phyloP scores from a whole-genome alignment of 2,888 invertebrate species.

The Linyphia triangularis region DNA sequence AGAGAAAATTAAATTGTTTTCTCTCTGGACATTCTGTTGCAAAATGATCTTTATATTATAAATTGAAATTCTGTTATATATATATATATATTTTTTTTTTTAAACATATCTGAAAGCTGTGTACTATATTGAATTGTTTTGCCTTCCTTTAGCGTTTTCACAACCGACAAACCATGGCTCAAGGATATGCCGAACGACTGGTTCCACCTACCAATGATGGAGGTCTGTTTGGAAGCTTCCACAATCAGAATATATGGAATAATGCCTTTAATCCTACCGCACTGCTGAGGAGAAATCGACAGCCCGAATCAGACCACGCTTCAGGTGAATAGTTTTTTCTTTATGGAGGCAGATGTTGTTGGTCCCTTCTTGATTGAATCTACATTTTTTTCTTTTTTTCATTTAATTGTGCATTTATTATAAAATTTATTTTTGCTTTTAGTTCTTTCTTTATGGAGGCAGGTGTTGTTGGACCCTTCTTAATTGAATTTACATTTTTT shows the following conservation, averaged over 20 bases:
- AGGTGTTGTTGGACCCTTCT: not conserved
- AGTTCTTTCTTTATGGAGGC: not conserved
- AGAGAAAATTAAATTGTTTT: no score
- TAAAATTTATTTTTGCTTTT: not conserved
- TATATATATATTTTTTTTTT: no score
- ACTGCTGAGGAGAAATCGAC: slow-evolving; percentile 44
- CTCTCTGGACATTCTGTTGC: no score
- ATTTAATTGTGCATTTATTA: not conserved
- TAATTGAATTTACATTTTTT: not conserved
- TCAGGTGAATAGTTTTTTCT: not conserved
- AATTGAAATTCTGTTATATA: no score
- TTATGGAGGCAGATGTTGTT: not conserved
- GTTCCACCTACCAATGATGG: slow-evolving; percentile 76
- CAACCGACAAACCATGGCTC: slow-evolving; percentile 77
- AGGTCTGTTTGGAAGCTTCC: slow-evolving; percentile 68
- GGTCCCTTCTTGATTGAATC: not conserved
- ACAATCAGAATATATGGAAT: slow-evolving; percentile 71
- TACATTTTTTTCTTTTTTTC: not conserved
- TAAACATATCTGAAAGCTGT: no score
- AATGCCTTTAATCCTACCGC: slow-evolving; percentile 68
- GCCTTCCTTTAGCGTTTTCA: slow-evolving; percentile 43
- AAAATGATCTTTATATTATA: no score
- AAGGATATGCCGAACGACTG: slow-evolving; percentile 79
- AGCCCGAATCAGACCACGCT: slow-evolving; percentile 29
- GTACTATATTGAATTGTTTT: no score